Percentiles rank a stretch among this genome's conserved stretches.
These are phyloP conservation scores for Eleutherodactylus coqui DNA, from an alignment of 2,797 vertebrate species.

Conservation along the genomic window DNA sequence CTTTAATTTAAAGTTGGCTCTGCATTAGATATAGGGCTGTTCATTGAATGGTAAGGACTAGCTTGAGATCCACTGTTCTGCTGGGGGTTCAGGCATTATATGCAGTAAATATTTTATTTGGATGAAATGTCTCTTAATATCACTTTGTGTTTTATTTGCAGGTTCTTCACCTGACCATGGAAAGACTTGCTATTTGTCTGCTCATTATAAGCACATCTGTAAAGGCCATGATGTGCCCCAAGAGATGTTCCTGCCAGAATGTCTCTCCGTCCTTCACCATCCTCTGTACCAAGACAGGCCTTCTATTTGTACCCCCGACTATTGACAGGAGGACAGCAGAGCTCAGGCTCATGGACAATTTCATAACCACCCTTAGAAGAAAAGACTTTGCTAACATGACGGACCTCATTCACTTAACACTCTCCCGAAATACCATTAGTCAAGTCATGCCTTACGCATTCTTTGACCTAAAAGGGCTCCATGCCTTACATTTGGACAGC, in stretches of 20 bases:
- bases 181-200: constrained; percentile 68
- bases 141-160: constrained; percentile 65
- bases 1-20: too few relatives aligned
- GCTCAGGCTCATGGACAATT: constrained; percentile 90
- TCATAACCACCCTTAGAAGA: constrained; percentile 87
- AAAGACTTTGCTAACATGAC: constrained; percentile 93
- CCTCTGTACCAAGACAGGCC: constrained; percentile 89
- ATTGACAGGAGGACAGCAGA: constrained; percentile 90
- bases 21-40: neutral
- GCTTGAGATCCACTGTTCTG: neutral
- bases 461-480: constrained; percentile 86
- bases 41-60: neutral
- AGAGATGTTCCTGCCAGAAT: constrained; percentile 91
- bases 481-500: constrained; percentile 87
- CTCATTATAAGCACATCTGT: constrained; percentile 64
- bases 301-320: constrained; percentile 88
- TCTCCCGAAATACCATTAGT: constrained; percentile 91
- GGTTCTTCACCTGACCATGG: constrained; percentile 70
- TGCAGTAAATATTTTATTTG: neutral
- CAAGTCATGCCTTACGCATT: constrained; percentile 86
- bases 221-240: constrained; percentile 84
- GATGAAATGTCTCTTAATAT: neutral
- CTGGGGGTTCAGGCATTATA: neutral
- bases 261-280: constrained; percentile 88
- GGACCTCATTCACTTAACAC: constrained; percentile 89